Evolutionary conservation across 1,140 invertebrate species (phyloP).

Genomic region (Diabrotica virgifera): DNA sequence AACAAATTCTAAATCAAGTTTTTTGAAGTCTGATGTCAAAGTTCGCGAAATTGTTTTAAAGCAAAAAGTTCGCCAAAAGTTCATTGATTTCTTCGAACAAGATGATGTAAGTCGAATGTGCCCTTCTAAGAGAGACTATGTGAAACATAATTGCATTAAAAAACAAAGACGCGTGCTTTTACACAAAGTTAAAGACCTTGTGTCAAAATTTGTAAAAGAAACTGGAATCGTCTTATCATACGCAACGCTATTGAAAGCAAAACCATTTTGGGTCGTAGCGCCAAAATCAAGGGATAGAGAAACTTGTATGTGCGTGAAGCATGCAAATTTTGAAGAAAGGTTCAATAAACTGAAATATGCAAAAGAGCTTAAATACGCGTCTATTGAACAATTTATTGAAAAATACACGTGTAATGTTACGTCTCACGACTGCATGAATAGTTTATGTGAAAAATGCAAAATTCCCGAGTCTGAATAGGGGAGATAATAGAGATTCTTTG

Average conservation of each 20-base stretch:
- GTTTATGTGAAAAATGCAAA: constrained; percentile 30
- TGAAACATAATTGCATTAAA: too few relatives aligned
- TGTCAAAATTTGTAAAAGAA: neutral
- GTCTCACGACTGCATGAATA: constrained; percentile 35
- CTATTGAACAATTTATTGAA: constrained; percentile 22
- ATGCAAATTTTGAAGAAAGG: constrained; percentile 26
- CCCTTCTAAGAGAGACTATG: constrained; percentile 31
- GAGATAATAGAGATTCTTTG: constrained; percentile 17
- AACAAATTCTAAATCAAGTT: constrained; percentile 17
- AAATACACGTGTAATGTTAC: constrained; percentile 17
- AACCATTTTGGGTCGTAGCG: constrained; percentile 14
- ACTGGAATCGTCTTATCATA: too few relatives aligned
- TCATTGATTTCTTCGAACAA: constrained; percentile 25
- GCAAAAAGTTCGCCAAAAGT: constrained; percentile 29
- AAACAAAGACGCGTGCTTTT: constrained; percentile 8
- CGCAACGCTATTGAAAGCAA: neutral
- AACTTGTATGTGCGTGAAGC: constrained; percentile 34
- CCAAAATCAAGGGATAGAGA: constrained; percentile 27
- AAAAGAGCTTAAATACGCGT: constrained; percentile 11
- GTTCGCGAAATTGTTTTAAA: constrained; percentile 30
- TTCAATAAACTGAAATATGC: constrained; percentile 18
- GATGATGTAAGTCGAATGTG: constrained; percentile 29
- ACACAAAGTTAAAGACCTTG: constrained; percentile 5
- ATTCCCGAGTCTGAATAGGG: constrained; percentile 20
- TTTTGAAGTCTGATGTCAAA: constrained; percentile 31